Conservation (phyloP, 1,140 invertebrate genomes). For the Meloidogyne hapla region DNA sequence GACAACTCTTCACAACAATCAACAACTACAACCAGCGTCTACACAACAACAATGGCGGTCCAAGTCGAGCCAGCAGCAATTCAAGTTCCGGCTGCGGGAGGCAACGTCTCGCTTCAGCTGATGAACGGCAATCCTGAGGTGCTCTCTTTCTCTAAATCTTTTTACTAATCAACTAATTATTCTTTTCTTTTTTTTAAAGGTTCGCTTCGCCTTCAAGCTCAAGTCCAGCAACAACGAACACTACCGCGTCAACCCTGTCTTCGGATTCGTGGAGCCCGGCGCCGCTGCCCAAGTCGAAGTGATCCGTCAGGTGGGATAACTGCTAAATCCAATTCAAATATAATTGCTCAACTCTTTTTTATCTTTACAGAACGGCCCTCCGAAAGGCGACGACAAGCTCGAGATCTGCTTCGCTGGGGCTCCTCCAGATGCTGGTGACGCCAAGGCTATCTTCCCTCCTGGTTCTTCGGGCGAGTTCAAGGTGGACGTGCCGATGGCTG, state of each 20-base stretch:
- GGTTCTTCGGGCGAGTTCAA: no score
- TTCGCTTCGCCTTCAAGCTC: slow-evolving; percentile 46
- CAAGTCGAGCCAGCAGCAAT: slow-evolving; percentile 35
- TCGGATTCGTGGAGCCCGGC: slow-evolving; percentile 51
- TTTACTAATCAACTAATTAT: neutral
- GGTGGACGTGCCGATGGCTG: no score
- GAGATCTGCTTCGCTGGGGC: slow-evolving; percentile 49
- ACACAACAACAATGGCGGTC: slow-evolving; percentile 24
- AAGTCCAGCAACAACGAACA: slow-evolving; percentile 53
- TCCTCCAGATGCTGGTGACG: slow-evolving; percentile 45
- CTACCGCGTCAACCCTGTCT: slow-evolving; percentile 53
- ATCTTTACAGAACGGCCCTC: slow-evolving; percentile 45
- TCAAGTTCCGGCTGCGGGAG: slow-evolving; percentile 36
- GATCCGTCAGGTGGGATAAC: no score
- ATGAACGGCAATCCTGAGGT: slow-evolving; percentile 27
- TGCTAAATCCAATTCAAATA: no score
- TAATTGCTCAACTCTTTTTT: no score
- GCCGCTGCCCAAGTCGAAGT: slow-evolving; percentile 38
- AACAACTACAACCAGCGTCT: neutral
- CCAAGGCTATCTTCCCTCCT: slow-evolving; percentile 39
- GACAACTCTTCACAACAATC: neutral
- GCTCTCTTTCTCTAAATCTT: neutral
- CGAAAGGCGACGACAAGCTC: slow-evolving; percentile 51
- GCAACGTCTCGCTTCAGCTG: slow-evolving; percentile 33
- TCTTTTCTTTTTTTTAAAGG: neutral